Base-by-base conservation (phyloP, 2,797 vertebrate genomes). In the Monodelphis domestica region DNA sequence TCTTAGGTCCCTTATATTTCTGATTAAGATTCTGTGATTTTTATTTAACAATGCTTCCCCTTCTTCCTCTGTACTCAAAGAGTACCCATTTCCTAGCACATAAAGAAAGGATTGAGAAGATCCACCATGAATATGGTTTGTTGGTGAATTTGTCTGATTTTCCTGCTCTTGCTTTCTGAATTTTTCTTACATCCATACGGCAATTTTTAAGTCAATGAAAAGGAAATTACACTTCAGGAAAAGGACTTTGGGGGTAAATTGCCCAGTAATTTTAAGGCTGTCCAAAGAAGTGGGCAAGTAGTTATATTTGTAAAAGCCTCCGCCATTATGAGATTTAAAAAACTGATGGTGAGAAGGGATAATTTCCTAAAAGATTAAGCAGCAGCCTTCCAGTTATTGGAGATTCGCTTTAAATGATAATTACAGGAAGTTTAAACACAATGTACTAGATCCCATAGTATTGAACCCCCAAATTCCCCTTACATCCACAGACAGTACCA, bases 181-280 rank as follows among this genome's bases (percentile, higher is more conserved):
- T 92, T 94, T 89, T 95, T 53, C 50, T 96, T 95, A 38, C 91
- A 96, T 92, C 63, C 92, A 95, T 96, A 96, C 21, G 45, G 12
- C 70, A 78, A 78, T 78, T 78, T 45, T 78, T 78, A 95, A 95
- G 88, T 88, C 92, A 96, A 94, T 95, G 96, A 95, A 95, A 96
- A 96, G 93, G 54, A 94, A 93, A 92, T 90, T 94, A 93, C 63
- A 89, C 90, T 78, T 78, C 70, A 45, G n/a, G 70, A 94, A 87
- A 93, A 92, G 55, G 94, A 38, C 54, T 94, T 93, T 91, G 54
- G 70, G 95, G 94, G 91, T 84, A 95, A 89, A 92, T 93, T 95
- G 28, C 15, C 70, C 87, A 89, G 54, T 6, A 95, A 88, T 5
- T 93, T 95, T 95, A 93, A 87, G 30, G 93, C 12, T 93, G 14